Evolutionary conservation across 2,113 vertebrate species (phyloP).

Genomic region (Leuciscus idus): DNA sequence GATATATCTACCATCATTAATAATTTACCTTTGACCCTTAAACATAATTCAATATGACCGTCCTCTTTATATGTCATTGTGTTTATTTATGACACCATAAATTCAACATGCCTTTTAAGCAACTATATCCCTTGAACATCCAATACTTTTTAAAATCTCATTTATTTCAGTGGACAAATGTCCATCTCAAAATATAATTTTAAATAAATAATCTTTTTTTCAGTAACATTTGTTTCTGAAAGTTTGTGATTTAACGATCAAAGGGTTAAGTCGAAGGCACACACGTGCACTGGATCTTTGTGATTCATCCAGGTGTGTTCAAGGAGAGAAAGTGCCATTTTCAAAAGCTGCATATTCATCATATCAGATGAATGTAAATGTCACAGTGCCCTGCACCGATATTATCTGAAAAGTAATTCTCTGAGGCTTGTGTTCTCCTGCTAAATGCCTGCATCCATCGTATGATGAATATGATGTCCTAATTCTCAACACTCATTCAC

Average conservation of each 20-base stretch:
- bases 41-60: not conserved
- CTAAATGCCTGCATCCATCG: constrained; percentile 18
- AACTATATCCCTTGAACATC: not conserved
- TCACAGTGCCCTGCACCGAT: constrained; percentile 39
- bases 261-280: not conserved
- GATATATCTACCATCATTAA: not conserved
- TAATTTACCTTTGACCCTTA: not conserved
- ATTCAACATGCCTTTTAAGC: not conserved
- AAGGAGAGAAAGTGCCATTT: constrained; percentile 43
- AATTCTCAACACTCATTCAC: not conserved
- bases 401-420: constrained; percentile 29
- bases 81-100: not conserved
- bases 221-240: no score
- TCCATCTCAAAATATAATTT: not conserved
- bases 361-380: constrained; percentile 54
- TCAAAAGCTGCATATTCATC: constrained; percentile 57
- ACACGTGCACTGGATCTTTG: not conserved
- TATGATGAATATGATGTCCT: not conserved
- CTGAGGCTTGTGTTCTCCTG: constrained; percentile 29
- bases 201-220: no score
- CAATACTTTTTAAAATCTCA: not conserved
- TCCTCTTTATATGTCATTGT: not conserved
- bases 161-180: not conserved
- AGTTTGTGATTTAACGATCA: not conserved
- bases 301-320: constrained; percentile 38